Evolutionary conservation across 2,888 invertebrate genomes (phyloP).

Genomic region (Neoascia interrupta): DNA sequence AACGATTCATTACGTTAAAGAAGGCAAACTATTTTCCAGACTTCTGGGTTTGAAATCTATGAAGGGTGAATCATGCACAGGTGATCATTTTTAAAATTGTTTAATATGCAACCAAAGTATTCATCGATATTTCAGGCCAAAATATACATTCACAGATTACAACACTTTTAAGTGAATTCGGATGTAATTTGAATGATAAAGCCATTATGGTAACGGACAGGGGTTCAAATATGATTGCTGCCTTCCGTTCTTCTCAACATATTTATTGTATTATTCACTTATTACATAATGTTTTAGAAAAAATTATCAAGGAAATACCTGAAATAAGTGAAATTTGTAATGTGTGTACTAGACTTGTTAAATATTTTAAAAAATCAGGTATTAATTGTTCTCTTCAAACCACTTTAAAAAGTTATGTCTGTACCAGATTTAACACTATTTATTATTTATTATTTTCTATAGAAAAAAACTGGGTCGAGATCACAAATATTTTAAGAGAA

Average conservation of each 20-base stretch:
- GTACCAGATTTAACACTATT: neutral
- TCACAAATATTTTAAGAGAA: neutral
- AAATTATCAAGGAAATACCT: constrained; percentile 32
- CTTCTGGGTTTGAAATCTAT: constrained; percentile 52
- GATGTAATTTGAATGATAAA: constrained; percentile 14
- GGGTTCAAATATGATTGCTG: constrained; percentile 30
- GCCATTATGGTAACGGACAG: constrained; percentile 41
- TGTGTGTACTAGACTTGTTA: constrained; percentile 20
- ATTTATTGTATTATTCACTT: constrained; percentile 37
- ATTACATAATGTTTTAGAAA: constrained; percentile 26
- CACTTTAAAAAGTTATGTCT: neutral
- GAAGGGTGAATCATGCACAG: constrained; percentile 29
- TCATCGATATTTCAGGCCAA: constrained; percentile 33
- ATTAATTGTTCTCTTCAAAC: neutral
- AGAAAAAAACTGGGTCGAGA: constrained; percentile 2
- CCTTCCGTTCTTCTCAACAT: constrained; percentile 34
- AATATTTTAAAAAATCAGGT: constrained; percentile 35
- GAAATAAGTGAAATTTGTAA: constrained; percentile 17
- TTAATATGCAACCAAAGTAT: constrained; percentile 24
- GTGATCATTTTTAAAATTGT: constrained; percentile 36
- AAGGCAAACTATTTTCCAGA: constrained; percentile 52
- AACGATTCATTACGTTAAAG: constrained; percentile 57
- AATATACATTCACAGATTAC: constrained; percentile 48
- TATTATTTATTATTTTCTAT: neutral
- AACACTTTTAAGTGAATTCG: constrained; percentile 48